These are phyloP conservation scores for Oxystoma pomonae DNA, from an alignment of 2,888 invertebrate genomes.

Conservation along the genomic window DNA sequence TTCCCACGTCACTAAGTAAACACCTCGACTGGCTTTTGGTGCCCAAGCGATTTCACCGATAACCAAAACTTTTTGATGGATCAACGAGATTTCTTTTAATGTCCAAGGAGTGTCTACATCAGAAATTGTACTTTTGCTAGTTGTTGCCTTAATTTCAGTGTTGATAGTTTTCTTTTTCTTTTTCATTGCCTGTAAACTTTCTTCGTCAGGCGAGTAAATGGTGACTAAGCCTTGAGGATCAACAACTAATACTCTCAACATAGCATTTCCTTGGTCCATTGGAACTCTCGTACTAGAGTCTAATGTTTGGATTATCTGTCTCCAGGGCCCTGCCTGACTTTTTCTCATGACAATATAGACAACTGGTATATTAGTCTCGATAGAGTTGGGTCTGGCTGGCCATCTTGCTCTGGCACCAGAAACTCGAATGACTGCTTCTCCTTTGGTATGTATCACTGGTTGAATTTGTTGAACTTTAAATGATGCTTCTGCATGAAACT, in stretches of 20 bases:
- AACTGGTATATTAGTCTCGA: slow-evolving; percentile 53
- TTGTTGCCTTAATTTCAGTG: slow-evolving; percentile 51
- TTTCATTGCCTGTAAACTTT: slow-evolving; percentile 47
- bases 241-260: slow-evolving; percentile 65
- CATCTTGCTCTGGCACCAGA: slow-evolving; percentile 61
- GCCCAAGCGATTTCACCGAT: slow-evolving; percentile 74
- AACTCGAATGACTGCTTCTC: slow-evolving; percentile 63
- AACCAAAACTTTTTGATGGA: slow-evolving; percentile 67
- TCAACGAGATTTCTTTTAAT: slow-evolving; percentile 63
- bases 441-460: slow-evolving; percentile 67
- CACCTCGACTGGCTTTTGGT: slow-evolving; percentile 60
- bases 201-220: slow-evolving; percentile 65
- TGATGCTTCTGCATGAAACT: slow-evolving; percentile 62
- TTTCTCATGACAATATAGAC: slow-evolving; percentile 70
- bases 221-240: slow-evolving; percentile 67
- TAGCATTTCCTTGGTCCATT: slow-evolving; percentile 55
- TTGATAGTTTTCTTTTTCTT: slow-evolving; percentile 49
- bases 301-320: slow-evolving; percentile 64
- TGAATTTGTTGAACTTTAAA: slow-evolving; percentile 59
- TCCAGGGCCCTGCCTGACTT: slow-evolving; percentile 59
- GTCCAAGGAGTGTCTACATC: slow-evolving; percentile 57
- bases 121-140: slow-evolving; percentile 50
- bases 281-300: slow-evolving; percentile 61
- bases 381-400: slow-evolving; percentile 62
- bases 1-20: slow-evolving; percentile 81